phyloP scores from a whole-genome alignment of 2,797 vertebrate species.

The Helicolenus hilgendorfi region DNA sequence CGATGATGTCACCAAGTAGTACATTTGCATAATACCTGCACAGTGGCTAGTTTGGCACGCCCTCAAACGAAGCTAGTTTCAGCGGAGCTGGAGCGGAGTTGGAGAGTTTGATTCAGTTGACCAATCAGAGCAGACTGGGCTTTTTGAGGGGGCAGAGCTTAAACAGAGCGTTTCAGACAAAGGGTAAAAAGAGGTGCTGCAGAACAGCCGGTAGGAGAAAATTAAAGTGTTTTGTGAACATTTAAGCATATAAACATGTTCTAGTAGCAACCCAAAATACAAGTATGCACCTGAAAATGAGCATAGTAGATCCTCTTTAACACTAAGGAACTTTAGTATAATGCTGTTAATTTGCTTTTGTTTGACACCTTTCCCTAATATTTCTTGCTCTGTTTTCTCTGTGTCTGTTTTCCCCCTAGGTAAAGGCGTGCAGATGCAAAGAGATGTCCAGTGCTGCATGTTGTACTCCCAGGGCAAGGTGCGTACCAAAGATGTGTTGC shows the following conservation, averaged over 20 bases:
- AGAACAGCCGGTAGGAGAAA: not conserved
- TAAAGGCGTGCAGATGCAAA: constrained; percentile 92
- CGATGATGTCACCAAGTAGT: not conserved
- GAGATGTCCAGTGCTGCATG: constrained; percentile 92
- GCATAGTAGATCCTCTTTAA: not conserved
- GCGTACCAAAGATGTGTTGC: constrained; percentile 91
- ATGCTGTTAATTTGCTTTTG: not conserved
- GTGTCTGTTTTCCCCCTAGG: constrained; percentile 67
- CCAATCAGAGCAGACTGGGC: not conserved
- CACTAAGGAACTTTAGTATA: not conserved
- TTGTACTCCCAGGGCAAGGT: constrained; percentile 91
- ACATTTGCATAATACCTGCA: not conserved
- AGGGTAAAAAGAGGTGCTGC: not conserved
- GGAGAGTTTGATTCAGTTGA: not conserved
- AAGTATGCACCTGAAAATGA: not conserved
- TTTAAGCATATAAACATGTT: not conserved
- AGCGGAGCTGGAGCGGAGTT: not conserved
- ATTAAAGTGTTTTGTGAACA: not conserved
- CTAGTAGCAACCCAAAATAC: too few species aligned
- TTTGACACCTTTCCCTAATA: not conserved
- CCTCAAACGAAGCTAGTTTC: not conserved
- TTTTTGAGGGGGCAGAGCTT: not conserved
- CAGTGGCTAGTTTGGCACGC: too few species aligned
- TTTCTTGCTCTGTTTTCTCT: not conserved
- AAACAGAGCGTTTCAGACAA: not conserved